These are phyloP conservation scores for Andricus quercusramuli DNA, from an alignment of 2,888 invertebrate genomes.

Conservation along the genomic window DNA sequence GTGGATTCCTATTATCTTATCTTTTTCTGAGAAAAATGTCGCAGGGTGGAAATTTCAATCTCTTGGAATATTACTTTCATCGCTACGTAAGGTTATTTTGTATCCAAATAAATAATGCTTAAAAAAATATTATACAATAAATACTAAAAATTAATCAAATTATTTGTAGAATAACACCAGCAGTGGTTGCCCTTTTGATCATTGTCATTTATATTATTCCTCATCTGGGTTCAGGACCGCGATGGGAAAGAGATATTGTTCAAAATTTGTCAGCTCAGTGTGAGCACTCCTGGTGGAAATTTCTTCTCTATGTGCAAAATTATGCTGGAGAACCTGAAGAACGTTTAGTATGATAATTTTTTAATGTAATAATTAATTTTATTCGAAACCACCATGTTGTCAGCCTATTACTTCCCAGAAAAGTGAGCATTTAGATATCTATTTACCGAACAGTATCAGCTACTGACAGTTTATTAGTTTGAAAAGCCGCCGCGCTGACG, in stretches of 20 bases:
- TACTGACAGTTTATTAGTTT: too few relatives aligned
- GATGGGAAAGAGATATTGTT: slow-evolving; percentile 68
- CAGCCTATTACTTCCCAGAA: too few relatives aligned
- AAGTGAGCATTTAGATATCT: too few relatives aligned
- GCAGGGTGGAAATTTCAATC: slow-evolving; percentile 71
- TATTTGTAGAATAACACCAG: slow-evolving; percentile 80
- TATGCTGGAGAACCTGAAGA: slow-evolving; percentile 53
- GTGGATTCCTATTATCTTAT: slow-evolving; percentile 78
- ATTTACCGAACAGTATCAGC: too few relatives aligned
- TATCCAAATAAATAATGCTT: not conserved
- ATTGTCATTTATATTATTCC: slow-evolving; percentile 79
- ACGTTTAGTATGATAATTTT: not conserved
- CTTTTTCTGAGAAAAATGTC: slow-evolving; percentile 74
- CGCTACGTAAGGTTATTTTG: slow-evolving; percentile 76
- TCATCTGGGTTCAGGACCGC: slow-evolving; percentile 79
- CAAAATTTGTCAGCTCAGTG: slow-evolving; percentile 68
- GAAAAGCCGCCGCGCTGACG: too few relatives aligned
- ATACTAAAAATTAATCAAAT: too few relatives aligned
- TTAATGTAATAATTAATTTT: not conserved
- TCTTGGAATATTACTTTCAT: slow-evolving; percentile 76
- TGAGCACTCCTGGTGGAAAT: slow-evolving; percentile 79
- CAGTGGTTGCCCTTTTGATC: slow-evolving; percentile 79
- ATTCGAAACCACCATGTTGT: too few relatives aligned
- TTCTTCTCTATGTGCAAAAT: slow-evolving; percentile 80
- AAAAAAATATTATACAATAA: too few relatives aligned